Conservation (phyloP, 53 echinoderm and acorn worm genomes). For the Arbacia lixula region DNA sequence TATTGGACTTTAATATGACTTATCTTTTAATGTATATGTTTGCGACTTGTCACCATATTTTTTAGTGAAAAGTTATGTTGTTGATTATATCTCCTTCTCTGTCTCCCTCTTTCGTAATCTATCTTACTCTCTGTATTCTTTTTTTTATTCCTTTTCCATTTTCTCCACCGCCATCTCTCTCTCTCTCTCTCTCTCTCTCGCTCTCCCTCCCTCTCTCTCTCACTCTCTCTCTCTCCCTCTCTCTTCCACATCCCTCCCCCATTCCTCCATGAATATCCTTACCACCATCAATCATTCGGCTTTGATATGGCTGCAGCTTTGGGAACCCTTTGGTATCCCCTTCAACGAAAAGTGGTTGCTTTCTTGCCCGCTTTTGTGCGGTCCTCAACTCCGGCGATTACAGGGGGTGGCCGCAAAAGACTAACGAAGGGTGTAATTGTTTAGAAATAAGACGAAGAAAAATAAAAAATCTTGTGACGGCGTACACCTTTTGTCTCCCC, state of each 20-base stretch:
- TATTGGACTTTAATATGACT: too few relatives aligned
- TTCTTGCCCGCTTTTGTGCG: not conserved
- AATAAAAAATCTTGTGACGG: conserved; percentile 12
- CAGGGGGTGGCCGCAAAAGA: conserved; percentile 44
- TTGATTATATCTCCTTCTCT: too few relatives aligned
- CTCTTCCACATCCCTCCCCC: not conserved
- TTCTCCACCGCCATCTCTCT: not conserved
- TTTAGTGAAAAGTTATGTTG: too few relatives aligned
- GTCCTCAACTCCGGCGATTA: conserved; percentile 41
- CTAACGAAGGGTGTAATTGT: conserved; percentile 27
- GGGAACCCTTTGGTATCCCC: not conserved
- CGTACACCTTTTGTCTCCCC: conserved; percentile 7
- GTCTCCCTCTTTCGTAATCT: not conserved
- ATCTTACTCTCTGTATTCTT: not conserved
- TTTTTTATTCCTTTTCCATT: not conserved
- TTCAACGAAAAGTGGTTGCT: conserved; percentile 11
- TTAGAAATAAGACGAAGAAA: conserved; percentile 29
- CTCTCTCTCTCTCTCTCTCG: not conserved
- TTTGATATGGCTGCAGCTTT: not conserved
- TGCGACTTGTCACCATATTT: too few relatives aligned
- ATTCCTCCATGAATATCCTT: not conserved
- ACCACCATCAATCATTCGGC: not conserved
- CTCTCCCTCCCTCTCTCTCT: not conserved
- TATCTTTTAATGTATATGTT: too few relatives aligned
- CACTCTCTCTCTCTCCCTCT: not conserved